These are phyloP conservation scores for Drosophila dunni DNA, from an alignment of 1,140 invertebrate species.

Conservation along the genomic window DNA sequence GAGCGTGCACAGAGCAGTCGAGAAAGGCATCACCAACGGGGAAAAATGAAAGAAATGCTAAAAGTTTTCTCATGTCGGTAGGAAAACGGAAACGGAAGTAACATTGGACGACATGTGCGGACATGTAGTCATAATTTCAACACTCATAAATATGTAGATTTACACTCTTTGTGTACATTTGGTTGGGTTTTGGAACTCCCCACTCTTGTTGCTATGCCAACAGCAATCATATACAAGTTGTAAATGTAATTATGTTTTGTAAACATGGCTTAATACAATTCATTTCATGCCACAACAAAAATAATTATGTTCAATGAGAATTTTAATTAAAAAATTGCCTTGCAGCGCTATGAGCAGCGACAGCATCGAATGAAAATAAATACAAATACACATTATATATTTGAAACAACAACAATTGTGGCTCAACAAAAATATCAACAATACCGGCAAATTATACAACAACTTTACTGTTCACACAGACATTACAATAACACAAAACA, in stretches of 20 bases:
- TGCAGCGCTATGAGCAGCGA: not conserved
- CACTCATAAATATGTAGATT: conserved; percentile 72
- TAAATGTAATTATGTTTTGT: conserved; percentile 21
- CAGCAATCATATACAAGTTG: conserved; percentile 32
- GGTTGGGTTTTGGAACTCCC: conserved; percentile 3
- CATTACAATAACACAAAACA: conserved; percentile 38
- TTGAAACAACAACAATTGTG: conserved; percentile 31
- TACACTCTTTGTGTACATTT: conserved; percentile 30
- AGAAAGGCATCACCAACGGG: conserved; percentile 12
- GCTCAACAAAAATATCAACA: conserved; percentile 45
- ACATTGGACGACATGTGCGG: conserved; percentile 68
- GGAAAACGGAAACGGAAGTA: conserved; percentile 74
- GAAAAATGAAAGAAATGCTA: conserved; percentile 64
- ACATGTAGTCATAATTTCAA: conserved; percentile 60
- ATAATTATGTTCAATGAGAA: conserved; percentile 4
- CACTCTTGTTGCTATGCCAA: not conserved
- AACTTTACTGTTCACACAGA: conserved; percentile 50
- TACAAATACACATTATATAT: conserved; percentile 32
- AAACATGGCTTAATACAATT: conserved; percentile 28
- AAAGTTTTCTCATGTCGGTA: conserved; percentile 76
- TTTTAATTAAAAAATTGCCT: conserved; percentile 48
- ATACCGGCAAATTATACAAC: conserved; percentile 44
- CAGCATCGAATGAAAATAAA: conserved; percentile 33
- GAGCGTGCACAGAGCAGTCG: conserved; percentile 33
- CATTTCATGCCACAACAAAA: conserved; percentile 36